These are phyloP conservation scores for Resseliella maxima DNA, from an alignment of 2,888 invertebrate genomes.

Conservation along the genomic window DNA sequence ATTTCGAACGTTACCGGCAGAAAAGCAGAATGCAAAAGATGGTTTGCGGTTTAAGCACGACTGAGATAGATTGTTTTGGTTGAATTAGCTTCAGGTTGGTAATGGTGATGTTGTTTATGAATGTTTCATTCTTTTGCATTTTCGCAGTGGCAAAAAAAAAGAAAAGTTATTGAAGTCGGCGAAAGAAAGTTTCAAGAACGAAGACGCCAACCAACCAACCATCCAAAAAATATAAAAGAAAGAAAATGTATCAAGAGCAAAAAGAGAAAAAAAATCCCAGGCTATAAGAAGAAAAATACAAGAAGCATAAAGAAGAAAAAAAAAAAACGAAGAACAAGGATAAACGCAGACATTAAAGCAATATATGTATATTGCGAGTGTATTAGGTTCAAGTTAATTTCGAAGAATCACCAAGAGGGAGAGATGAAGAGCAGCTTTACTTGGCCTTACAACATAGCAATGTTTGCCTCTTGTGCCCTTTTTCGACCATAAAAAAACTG, in stretches of 20 bases:
- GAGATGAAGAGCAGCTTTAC: background rate
- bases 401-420: slow-evolving; percentile 31
- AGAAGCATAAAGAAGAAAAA: background rate
- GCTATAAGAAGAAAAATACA: background rate
- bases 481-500: background rate
- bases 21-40: background rate
- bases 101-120: background rate
- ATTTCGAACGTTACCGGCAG: background rate
- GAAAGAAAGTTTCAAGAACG: background rate
- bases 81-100: slow-evolving; percentile 31
- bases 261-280: background rate
- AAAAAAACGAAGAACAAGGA: background rate
- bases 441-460: background rate
- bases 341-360: background rate
- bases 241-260: background rate
- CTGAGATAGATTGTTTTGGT: background rate
- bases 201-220: background rate
- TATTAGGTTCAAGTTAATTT: slow-evolving; percentile 36
- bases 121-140: background rate
- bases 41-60: background rate
- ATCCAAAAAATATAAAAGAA: background rate
- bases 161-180: background rate
- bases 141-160: background rate
- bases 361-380: slow-evolving; percentile 16
- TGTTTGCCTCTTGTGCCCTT: background rate